Conservation (phyloP, 2,888 invertebrate genomes). For the Drosophila picticornis region DNA sequence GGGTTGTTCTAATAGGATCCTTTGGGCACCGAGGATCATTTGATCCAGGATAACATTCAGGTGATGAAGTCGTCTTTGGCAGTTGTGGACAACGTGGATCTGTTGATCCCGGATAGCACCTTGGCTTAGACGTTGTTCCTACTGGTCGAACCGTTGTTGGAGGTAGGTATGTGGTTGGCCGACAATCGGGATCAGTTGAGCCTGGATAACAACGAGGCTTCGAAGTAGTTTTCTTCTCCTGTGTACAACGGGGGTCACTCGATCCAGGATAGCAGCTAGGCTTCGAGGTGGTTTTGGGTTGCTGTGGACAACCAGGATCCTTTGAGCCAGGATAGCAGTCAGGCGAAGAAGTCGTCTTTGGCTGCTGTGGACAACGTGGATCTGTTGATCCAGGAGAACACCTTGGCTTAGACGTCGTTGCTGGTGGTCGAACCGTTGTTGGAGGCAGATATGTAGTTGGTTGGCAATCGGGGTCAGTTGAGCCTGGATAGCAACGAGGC, state of each 20-base stretch:
- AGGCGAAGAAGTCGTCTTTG: too few species aligned
- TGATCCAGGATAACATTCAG: constrained; percentile 24
- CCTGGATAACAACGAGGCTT: constrained; percentile 55
- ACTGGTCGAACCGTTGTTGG: constrained; percentile 18
- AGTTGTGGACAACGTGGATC: constrained; percentile 69
- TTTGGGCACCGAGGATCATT: constrained; percentile 71
- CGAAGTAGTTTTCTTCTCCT: constrained; percentile 43
- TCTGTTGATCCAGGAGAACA: constrained; percentile 82
- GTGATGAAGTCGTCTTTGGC: constrained; percentile 43
- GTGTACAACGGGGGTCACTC: constrained; percentile 65
- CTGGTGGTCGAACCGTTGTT: constrained; percentile 1
- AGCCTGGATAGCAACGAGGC: constrained; percentile 81
- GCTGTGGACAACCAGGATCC: constrained; percentile 44
- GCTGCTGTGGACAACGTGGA: not conserved
- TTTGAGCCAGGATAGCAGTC: constrained; percentile 81
- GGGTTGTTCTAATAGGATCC: constrained; percentile 38
- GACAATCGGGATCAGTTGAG: constrained; percentile 70
- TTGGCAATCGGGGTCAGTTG: constrained; percentile 67
- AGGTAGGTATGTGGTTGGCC: constrained; percentile 44
- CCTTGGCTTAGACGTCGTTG: constrained; percentile 5
- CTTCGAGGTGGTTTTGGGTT: constrained; percentile 18
- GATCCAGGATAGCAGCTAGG: constrained; percentile 82
- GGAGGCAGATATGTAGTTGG: constrained; percentile 11
- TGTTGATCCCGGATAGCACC: constrained; percentile 36
- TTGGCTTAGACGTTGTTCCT: constrained; percentile 5